phyloP scores from a whole-genome alignment of 2,888 invertebrate genomes.

The Fragum whitleyi region DNA sequence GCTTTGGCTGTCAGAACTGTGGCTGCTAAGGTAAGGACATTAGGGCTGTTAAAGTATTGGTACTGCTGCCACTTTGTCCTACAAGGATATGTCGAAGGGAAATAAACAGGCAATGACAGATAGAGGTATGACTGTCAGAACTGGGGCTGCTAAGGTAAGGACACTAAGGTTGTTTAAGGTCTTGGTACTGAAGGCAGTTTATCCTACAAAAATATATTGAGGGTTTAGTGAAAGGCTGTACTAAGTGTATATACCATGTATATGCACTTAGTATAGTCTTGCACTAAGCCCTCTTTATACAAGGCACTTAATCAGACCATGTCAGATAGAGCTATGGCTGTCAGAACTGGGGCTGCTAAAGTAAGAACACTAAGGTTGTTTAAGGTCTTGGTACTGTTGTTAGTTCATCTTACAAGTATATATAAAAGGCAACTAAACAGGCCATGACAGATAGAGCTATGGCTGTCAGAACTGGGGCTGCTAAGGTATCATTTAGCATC shows the following conservation, averaged over 20 bases:
- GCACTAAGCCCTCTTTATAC: no score
- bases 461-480: constrained; percentile 96
- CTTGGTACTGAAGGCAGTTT: constrained; percentile 97
- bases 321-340: constrained; percentile 96
- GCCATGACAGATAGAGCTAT: constrained; percentile 96
- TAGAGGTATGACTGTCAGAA: constrained; percentile 95
- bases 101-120: constrained; percentile 93
- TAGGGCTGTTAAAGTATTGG: constrained; percentile 97
- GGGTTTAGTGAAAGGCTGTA: no score
- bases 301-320: no score
- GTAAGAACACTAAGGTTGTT: constrained; percentile 92
- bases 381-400: constrained; percentile 98
- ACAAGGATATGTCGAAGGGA: constrained; percentile 89
- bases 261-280: no score
- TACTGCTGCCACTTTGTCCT: constrained; percentile 92
- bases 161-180: constrained; percentile 95
- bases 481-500: no score
- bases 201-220: constrained; percentile 86
- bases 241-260: no score
- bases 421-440: constrained; percentile 90
- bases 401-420: constrained; percentile 87
- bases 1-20: constrained; percentile 97
- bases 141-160: constrained; percentile 93
- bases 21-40: constrained; percentile 91
- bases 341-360: constrained; percentile 95